These are phyloP conservation scores for Actenoides lindsayi DNA, from an alignment of 2,113 vertebrate genomes.

Conservation along the genomic window DNA sequence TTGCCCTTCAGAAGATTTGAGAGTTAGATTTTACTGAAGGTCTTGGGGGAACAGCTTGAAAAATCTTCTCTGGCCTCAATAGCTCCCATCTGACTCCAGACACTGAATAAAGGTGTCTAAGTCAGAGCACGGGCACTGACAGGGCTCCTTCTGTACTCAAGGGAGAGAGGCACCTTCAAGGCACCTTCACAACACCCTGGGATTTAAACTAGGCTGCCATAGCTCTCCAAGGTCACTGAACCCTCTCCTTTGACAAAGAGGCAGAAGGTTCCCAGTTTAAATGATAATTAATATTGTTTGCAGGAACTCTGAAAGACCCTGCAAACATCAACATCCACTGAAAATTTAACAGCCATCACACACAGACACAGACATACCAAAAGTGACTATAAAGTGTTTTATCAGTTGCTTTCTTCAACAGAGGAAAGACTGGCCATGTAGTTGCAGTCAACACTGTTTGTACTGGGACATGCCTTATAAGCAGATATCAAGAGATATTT, in stretches of 20 bases:
- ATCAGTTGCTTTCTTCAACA: background rate
- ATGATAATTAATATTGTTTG: background rate
- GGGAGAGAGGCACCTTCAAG: background rate
- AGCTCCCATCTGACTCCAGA: background rate
- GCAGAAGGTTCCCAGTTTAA: background rate
- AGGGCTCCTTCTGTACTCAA: background rate
- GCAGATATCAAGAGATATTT: background rate
- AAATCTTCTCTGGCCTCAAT: constrained; percentile 42
- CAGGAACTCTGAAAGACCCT: background rate
- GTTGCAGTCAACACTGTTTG: background rate
- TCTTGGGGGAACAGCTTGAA: constrained; percentile 1
- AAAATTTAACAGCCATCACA: background rate
- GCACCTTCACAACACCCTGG: background rate
- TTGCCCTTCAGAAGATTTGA: background rate
- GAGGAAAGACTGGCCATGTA: background rate
- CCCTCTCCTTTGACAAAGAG: background rate
- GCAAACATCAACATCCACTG: background rate
- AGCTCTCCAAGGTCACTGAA: background rate
- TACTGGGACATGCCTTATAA: background rate
- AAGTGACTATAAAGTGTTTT: background rate
- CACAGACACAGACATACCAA: no score
- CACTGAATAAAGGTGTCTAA: constrained; percentile 9
- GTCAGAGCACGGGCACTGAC: background rate
- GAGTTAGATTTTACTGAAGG: constrained; percentile 15
- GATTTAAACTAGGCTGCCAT: background rate